A percentile compares a stretch with the other conserved stretches of the same genome.
Evolutionary conservation across 2,888 invertebrate genomes (phyloP).

Genomic region (Dugesia japonica): DNA sequence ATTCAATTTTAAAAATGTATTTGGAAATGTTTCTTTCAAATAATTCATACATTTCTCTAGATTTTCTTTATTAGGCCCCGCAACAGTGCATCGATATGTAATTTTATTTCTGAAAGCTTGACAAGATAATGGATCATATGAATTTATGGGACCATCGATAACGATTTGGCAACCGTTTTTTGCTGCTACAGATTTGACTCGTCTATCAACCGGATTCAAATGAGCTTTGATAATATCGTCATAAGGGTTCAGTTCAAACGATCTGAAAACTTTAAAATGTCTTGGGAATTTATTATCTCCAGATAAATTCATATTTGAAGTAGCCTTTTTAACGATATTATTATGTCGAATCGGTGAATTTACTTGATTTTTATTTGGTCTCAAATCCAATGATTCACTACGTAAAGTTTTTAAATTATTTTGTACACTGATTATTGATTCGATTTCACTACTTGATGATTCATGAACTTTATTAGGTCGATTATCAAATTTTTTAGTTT

Average conservation of each 20-base stretch:
- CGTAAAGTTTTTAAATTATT: background rate
- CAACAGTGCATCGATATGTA: background rate
- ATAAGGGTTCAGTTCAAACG: background rate
- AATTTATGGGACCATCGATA: background rate
- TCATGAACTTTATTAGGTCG: background rate
- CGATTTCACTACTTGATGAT: background rate
- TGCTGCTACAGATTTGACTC: background rate
- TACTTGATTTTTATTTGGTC: background rate
- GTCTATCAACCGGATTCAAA: background rate
- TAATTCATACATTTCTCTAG: conserved; percentile 2
- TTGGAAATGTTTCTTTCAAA: background rate
- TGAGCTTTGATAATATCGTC: conserved; percentile 9
- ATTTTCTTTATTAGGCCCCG: background rate
- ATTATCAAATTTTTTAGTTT: conserved; percentile 11
- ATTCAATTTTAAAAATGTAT: conserved; percentile 7
- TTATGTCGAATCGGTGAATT: background rate
- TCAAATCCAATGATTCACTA: background rate
- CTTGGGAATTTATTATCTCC: background rate
- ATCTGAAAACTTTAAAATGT: background rate
- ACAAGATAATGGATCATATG: conserved; percentile 2
- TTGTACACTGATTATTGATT: background rate
- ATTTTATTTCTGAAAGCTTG: background rate
- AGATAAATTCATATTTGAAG: conserved; percentile 1
- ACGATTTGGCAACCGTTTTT: background rate
- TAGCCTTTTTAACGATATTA: background rate